Evolutionary conservation across 2,113 vertebrate genomes (phyloP), one percentile per base, ranked within the genome.

Genomic region (Ardeotis arabs): DNA sequence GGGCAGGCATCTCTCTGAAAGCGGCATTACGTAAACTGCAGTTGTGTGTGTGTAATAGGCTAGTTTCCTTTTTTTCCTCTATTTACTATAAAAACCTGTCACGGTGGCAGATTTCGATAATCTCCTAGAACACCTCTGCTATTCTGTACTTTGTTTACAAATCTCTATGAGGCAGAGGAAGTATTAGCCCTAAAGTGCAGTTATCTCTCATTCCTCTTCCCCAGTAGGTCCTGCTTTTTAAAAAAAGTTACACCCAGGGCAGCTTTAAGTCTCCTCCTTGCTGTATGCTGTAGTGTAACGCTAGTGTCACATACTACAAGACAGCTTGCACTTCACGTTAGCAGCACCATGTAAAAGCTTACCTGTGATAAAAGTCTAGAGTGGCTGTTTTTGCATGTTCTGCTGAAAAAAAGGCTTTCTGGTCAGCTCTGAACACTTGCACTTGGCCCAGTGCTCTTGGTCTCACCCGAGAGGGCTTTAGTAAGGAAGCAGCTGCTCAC

Each of bases 311-410:
- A 47, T 94, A 89, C 13, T 73, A 67, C 87, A 37, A 82, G 91
- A 33, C 88, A 87, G 76, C 91, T 84, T 47, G 84, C 93, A 91
- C 94, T 83, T 94, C 82, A 31, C 73, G 35, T 56, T 79, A 70
- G 93, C 94, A 90, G 95, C 91, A 81, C 74, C 87, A 5, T 6
- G 64, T 94, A 83, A 89, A 56, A 75, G 96, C 94, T 97, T 85
- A 88, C 89, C 95, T 89, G 70, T 96, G 89, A 75, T 73, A 94
- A 20, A 91, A 96, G 90, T 84, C 52, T 24, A 81, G 89, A 96
- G 90, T 85, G 94, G 93, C 94, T 92, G 89, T 55, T 87, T 60
- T 80, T 95, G 95, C 96, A 97, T 96, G 97, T 93, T 96, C 93
- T 95, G 92, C 94, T 91, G 87, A n/a, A 95, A 87, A 88, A 95